Evolutionary conservation across 1,140 invertebrate species (phyloP).

Genomic region (Cotesia glomerata): DNA sequence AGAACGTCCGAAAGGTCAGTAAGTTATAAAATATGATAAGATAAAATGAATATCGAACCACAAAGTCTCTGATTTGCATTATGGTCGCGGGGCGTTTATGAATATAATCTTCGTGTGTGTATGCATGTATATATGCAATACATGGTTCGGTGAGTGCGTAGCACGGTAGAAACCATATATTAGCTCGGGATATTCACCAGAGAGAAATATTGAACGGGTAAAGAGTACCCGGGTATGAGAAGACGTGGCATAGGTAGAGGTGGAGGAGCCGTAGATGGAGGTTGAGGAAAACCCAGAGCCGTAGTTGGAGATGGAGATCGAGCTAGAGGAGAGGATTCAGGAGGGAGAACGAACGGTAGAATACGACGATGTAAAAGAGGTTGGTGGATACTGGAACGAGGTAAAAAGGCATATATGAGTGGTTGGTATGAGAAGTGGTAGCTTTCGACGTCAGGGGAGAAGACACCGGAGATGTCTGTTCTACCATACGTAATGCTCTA

Average conservation of each 20-base stretch:
- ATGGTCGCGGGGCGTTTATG: slow-evolving; percentile 42
- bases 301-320: slow-evolving; percentile 32
- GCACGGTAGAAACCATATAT: slow-evolving; percentile 59
- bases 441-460: too few species aligned
- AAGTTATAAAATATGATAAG: not conserved
- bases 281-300: not conserved
- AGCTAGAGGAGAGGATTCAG: slow-evolving; percentile 24
- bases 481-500: too few species aligned
- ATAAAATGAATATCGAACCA: slow-evolving; percentile 53
- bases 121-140: slow-evolving; percentile 14
- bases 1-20: slow-evolving; percentile 31
- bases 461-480: too few species aligned
- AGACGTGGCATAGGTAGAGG: slow-evolving; percentile 17
- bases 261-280: slow-evolving; percentile 3
- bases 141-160: slow-evolving; percentile 31
- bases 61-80: slow-evolving; percentile 52
- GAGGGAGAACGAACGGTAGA: slow-evolving; percentile 17
- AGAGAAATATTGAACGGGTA: slow-evolving; percentile 59
- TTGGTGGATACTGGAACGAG: not conserved
- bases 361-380: slow-evolving; percentile 13
- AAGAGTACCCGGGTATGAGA: not conserved
- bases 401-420: not conserved
- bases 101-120: slow-evolving; percentile 34
- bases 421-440: not conserved
- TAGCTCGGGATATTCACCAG: slow-evolving; percentile 54